Base-by-base conservation (phyloP, 2,888 invertebrate species). In the Dicranocentrus wangi region DNA sequence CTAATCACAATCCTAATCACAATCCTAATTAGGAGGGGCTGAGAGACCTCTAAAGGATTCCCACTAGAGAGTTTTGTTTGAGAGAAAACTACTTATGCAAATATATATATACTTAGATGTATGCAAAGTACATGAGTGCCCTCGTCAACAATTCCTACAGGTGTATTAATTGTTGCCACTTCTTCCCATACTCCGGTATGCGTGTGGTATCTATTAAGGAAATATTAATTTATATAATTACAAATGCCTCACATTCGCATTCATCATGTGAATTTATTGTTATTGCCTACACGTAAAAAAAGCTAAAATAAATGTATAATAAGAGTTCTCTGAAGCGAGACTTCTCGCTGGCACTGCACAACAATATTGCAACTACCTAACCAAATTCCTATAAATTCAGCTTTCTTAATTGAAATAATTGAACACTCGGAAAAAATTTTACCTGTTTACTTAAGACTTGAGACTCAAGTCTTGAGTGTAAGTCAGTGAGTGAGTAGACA, bases 141-240 rank as follows among this genome's bases (percentile, higher is more conserved):
- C 47, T 47, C 47, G 47, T 47, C 47, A 47, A 47, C n/a, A 47
- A n/a, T 47, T 7, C 32, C 3, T 3, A 32, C 5, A 7, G 32
- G 15, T 47, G 47, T n/a, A n/a, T n/a, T 5, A 47, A 47, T n/a
- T n/a, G 13, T 47, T 47, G 13, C 47, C 3, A 47, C 47, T 47
- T 47, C 47, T 47, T 47, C 47, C 47, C 47, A 47, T 47, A 47
- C 47, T 47, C 7, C 15, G 2, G 5, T 55, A 17, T 58, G 65
- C 55, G 47, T 80, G 66, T 65, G 51, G 27, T 68, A 75, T 81
- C 80, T 75, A 73, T 81, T 75, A 63, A 81, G 80, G 73, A 81
- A 81, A 81, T 73, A 81, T 81, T 73, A 75, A 81, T 81, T 81
- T 81, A 68, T 81, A 61, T 81, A 73, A 81, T 73, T 81, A 75